Percentiles rank a stretch among this genome's conserved stretches.
Conservation (phyloP, 2,888 invertebrate genomes). For the Drosophila kanekoi region DNA sequence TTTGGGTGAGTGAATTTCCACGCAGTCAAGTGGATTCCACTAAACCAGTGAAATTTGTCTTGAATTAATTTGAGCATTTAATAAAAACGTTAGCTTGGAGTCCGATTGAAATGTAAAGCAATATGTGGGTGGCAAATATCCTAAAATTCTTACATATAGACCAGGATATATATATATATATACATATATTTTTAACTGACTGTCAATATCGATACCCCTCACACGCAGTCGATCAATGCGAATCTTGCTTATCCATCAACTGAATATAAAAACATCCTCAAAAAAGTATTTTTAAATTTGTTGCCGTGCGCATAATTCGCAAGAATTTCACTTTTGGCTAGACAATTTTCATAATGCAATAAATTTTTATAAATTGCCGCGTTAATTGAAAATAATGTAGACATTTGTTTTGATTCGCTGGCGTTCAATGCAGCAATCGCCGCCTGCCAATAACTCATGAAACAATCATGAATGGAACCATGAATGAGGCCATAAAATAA, state of each 20-base stretch:
- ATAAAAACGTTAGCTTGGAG: too few relatives aligned
- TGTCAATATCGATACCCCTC: too few relatives aligned
- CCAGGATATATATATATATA: not conserved
- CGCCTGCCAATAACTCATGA: conserved; percentile 35
- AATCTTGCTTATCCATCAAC: not conserved
- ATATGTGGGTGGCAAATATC: too few relatives aligned
- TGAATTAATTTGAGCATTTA: too few relatives aligned
- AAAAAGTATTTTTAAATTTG: conserved; percentile 10
- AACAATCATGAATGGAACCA: conserved; percentile 45
- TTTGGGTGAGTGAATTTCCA: too few relatives aligned
- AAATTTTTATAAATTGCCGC: conserved; percentile 49
- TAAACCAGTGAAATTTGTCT: too few relatives aligned
- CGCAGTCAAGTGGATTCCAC: too few relatives aligned
- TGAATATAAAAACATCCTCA: not conserved
- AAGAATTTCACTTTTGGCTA: conserved; percentile 44
- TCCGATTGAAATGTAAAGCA: too few relatives aligned
- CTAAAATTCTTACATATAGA: too few relatives aligned
- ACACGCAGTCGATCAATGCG: too few relatives aligned
- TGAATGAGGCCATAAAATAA: conserved; percentile 44
- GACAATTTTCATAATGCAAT: conserved; percentile 48
- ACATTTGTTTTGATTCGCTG: conserved; percentile 55
- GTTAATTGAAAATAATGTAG: conserved; percentile 53
- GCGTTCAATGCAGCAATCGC: conserved; percentile 3
- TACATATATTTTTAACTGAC: not conserved
- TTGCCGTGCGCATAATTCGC: conserved; percentile 46